Percentiles rank a stretch among this genome's conserved stretches.
Conservation (phyloP, 2,797 vertebrate species). For the Diglossa cyanea region DNA sequence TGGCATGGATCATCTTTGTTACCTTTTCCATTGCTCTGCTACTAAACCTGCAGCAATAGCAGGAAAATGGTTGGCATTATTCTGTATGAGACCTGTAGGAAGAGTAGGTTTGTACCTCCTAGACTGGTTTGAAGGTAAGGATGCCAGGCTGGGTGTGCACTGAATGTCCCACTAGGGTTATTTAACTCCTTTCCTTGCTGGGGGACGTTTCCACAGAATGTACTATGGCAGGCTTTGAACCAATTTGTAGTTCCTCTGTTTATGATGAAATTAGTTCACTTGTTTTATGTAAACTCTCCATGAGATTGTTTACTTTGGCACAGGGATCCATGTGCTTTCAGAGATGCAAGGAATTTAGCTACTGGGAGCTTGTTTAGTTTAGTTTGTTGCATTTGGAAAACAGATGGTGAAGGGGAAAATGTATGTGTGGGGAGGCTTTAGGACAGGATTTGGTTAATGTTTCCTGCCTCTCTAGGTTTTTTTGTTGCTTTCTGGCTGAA, state of each 20-base stretch:
- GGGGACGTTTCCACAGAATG: not conserved
- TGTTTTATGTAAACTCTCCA: conserved; percentile 2
- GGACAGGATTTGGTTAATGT: not conserved
- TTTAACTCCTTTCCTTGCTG: not conserved
- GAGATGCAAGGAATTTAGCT: not conserved
- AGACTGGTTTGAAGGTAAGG: not conserved
- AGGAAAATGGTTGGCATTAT: not conserved
- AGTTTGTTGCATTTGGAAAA: not conserved
- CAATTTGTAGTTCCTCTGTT: not conserved
- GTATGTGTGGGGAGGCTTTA: not conserved
- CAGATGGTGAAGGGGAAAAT: not conserved
- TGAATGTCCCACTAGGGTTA: not conserved
- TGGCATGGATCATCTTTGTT: not conserved
- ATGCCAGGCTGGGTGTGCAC: not conserved
- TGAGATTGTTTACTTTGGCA: conserved; percentile 30
- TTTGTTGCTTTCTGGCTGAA: not conserved
- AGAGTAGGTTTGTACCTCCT: not conserved
- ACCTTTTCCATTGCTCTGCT: not conserved
- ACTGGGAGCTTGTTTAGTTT: not conserved
- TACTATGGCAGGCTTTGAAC: not conserved
- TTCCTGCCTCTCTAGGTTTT: not conserved
- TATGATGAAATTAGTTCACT: not conserved
- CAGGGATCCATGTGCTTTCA: not conserved
- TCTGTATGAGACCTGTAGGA: not conserved
- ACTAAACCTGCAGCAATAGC: not conserved